Conservation (phyloP, 2,113 vertebrate genomes). For the Mirza zaza region DNA sequence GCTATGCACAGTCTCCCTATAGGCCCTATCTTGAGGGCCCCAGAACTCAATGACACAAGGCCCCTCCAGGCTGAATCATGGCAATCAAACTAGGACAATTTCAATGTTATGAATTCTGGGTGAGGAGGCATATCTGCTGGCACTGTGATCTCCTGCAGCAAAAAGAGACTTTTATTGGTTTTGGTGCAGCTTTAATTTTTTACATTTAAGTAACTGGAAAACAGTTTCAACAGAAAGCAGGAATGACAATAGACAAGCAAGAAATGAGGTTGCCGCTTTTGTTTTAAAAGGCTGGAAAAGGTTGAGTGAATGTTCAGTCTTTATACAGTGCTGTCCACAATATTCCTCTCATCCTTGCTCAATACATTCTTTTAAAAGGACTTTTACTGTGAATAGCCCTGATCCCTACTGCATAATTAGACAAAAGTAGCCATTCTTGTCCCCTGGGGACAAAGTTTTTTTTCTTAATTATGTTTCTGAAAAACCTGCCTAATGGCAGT, state of each 20-base stretch:
- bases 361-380: conserved; percentile 52
- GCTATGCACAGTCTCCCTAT: neutral
- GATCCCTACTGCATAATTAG: conserved; percentile 73
- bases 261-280: conserved; percentile 43
- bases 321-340: neutral
- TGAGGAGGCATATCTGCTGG: conserved; percentile 60
- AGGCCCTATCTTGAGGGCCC: neutral
- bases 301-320: neutral
- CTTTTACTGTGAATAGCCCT: conserved; percentile 75
- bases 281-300: conserved; percentile 37
- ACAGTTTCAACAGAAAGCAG: conserved; percentile 65
- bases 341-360: neutral
- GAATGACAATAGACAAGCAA: conserved; percentile 58
- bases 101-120: conserved; percentile 59
- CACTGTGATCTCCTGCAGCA: conserved; percentile 63
- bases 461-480: conserved; percentile 80
- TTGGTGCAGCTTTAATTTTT: conserved; percentile 72
- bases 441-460: conserved; percentile 68
- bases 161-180: conserved; percentile 73
- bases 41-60: neutral
- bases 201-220: conserved; percentile 72
- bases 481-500: conserved; percentile 79
- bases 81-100: conserved; percentile 58
- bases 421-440: conserved; percentile 73
- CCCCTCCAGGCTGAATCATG: conserved; percentile 20